A percentile compares a stretch with the other conserved stretches of the same genome.
Evolutionary conservation across 2,113 vertebrate genomes (phyloP).

Genomic region (Daphoenositta chrysoptera): DNA sequence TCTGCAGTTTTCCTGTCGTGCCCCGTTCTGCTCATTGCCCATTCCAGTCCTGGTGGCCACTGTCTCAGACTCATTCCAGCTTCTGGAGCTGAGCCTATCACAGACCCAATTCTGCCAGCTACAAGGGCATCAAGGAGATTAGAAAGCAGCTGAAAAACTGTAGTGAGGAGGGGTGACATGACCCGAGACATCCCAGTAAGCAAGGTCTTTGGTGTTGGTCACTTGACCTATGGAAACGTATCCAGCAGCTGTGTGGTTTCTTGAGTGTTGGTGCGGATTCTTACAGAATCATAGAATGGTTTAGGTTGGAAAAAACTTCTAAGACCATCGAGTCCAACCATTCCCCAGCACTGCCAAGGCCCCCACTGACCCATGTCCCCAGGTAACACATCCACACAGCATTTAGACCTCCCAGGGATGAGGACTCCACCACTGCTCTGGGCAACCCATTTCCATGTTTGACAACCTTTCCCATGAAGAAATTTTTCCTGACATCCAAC

Average conservation of each 20-base stretch:
- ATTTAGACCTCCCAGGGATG: background rate
- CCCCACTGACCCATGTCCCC: background rate
- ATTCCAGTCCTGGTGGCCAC: accelerated
- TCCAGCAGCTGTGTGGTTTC: background rate
- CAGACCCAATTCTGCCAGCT: background rate
- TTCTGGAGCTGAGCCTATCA: background rate
- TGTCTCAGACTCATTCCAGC: background rate
- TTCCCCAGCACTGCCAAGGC: background rate
- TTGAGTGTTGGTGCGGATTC: background rate
- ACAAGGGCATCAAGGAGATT: background rate
- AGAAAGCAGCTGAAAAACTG: background rate
- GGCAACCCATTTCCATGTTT: background rate
- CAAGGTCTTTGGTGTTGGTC: background rate
- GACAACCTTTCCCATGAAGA: background rate
- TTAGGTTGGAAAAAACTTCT: background rate
- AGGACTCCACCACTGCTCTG: background rate
- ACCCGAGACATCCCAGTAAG: background rate
- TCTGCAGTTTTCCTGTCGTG: accelerated
- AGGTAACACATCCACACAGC: background rate
- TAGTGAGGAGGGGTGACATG: accelerated
- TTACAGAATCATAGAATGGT: background rate
- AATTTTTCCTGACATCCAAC: background rate
- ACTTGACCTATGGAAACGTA: background rate
- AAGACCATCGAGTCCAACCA: accelerated
- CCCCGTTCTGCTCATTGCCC: background rate